Base-by-base conservation (phyloP, 2,113 vertebrate genomes). In the Chamaetylas fuelleborni region DNA sequence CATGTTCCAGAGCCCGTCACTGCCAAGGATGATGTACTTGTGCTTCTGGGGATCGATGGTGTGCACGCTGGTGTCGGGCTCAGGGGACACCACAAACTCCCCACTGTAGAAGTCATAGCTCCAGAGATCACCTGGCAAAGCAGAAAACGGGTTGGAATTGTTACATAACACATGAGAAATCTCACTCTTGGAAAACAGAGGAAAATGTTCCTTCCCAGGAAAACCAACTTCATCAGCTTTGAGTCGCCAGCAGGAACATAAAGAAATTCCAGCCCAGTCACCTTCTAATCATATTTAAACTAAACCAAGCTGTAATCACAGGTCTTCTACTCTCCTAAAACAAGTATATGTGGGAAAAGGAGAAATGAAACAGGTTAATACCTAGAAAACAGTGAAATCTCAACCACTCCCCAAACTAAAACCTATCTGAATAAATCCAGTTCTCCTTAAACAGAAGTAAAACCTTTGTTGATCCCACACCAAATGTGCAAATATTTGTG, bases 61-160 rank as follows among this genome's bases (percentile, higher is more conserved):
- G 95, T 99, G 99, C 69, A 99, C 98, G 1, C 98, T 99, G 34
- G 99, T 99, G 86, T 99, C 99, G 6, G 99, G 99, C 92, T 99
- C 99, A 3, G 99, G 99, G 20, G 99, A 99, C 69, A 99, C 99
- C 11, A 99, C 99, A 97, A 99, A 99, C 67, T 99, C 98, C 36
- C 99, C 99, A 13, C 99, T 99, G 98, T 99, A 99, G 98, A 99
- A 99, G 87, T 99, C 99, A 1, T 99, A 99, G 97, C 99, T 99
- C 99, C 99, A 99, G 48, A 99, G 97, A 81, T 99, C 99, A 51
- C 99, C 99, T 99, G 81, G 60, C 2, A 5, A n/a, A 74, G 48
- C 91, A 58, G 23, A 33, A 61, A 82, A n/a, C 1, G 50, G 2
- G 42, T 62, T 73, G 57, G 50, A 22, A 31, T 25, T 80, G 28